Evolutionary conservation across 2,113 vertebrate species (phyloP).

Genomic region (Ailurus styani): DNA sequence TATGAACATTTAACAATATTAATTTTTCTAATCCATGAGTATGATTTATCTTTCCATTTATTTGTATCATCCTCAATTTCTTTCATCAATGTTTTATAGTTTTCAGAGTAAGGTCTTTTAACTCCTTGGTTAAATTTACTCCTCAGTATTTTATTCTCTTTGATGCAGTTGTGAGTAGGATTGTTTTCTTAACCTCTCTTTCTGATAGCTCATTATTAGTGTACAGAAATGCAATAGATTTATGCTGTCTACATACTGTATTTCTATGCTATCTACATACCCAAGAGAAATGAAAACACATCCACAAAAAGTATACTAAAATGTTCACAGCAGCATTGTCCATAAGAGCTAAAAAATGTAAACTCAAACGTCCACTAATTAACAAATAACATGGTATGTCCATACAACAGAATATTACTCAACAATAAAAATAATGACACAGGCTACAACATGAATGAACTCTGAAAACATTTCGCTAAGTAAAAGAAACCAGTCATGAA

Average conservation of each 20-base stretch:
- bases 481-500: background rate
- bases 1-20: background rate
- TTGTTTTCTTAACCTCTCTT: background rate
- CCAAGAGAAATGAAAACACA: background rate
- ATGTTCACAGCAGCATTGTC: background rate
- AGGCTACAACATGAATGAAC: background rate
- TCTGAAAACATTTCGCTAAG: background rate
- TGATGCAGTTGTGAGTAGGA: background rate
- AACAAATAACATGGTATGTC: background rate
- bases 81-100: background rate
- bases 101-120: background rate
- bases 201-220: background rate
- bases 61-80: background rate
- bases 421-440: background rate
- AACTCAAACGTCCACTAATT: background rate
- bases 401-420: slow-evolving; percentile 8
- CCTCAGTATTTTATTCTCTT: background rate
- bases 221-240: background rate
- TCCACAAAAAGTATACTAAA: background rate
- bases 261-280: background rate
- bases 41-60: background rate
- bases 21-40: background rate
- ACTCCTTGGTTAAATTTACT: background rate
- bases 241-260: too few relatives aligned
- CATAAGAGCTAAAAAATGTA: background rate